Evolutionary conservation across 37 sponge, comb jelly and placozoan species (phyloP), one percentile per base, ranked within the genome.

Genomic region (Halichondria panicea): DNA sequence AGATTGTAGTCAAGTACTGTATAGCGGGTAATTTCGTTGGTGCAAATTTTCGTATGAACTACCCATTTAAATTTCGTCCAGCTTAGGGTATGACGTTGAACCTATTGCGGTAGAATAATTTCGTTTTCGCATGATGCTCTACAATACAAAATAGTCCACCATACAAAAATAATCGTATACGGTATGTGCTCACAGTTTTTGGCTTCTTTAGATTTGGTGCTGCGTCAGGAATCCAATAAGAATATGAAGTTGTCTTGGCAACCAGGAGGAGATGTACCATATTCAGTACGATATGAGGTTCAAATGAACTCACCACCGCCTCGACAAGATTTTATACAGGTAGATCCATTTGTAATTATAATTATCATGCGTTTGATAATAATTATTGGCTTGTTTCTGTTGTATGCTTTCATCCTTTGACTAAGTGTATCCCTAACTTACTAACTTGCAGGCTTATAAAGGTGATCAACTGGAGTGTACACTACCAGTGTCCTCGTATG

Each of bases 191-290:
- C 63, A 33, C 34, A 21, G 36, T 56, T 33, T 41, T 24, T 15
- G 74, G 68, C 80, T 38, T 82, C 77, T 66, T 80, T 89, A 35
- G 96, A 95, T 54, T 75, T 99, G 25, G 83, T 84, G 75, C 75
- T 82, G 59, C 60, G 15, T 0, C 83, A 82, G 58, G 37, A 24
- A 34, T 36, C 39, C 39, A 15, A 66, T 41, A 30, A 18, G 7
- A 30, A 43, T 1, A 40, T 82, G 60, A 38, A 27, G 25, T 27
- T 82, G 43, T 74, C 74, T 22, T 82, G 83, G 83, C 22, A 42
- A 19, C 43, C 63, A 25, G 67, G 57, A 48, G 59, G 42, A 15
- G 28, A 34, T 53, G 24, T 45, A 45, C 24, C 1, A 7, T 31
- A 59, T 24, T 50, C 60, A 31, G 50, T 76, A 53, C 44, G 31